A percentile compares a stretch with the other conserved stretches of the same genome.
Evolutionary conservation across 2,113 vertebrate genomes (phyloP).

Genomic region (Atrichornis clamosus): DNA sequence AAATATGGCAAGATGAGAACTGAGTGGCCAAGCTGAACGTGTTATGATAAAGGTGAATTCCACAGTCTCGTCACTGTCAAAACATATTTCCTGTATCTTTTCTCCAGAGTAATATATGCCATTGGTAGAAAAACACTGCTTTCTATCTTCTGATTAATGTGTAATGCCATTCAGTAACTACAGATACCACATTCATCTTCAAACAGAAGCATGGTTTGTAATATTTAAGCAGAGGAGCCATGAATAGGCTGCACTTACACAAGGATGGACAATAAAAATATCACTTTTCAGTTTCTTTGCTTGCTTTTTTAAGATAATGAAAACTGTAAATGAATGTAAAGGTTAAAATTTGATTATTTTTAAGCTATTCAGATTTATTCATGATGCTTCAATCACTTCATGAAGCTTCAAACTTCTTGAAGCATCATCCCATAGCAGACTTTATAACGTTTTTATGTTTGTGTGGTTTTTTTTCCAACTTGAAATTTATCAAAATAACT

Average conservation of each 20-base stretch:
- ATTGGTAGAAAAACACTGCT: not conserved
- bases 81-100: not conserved
- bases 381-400: not conserved
- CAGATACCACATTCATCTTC: not conserved
- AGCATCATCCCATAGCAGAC: not conserved
- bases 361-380: not conserved
- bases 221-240: not conserved
- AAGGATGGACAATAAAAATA: not conserved
- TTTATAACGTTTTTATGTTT: fast-evolving
- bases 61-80: not conserved
- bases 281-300: not conserved
- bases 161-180: not conserved
- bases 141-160: not conserved
- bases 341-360: not conserved
- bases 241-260: not conserved
- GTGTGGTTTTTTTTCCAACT: fast-evolving
- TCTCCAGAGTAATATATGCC: not conserved
- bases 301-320: not conserved
- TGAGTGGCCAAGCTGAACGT: not conserved
- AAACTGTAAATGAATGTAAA: not conserved
- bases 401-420: not conserved
- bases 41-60: not conserved
- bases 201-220: not conserved
- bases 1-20: not conserved
- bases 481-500: not conserved